phyloP scores from a whole-genome alignment of 2,113 vertebrate genomes.

The Heterocephalus glaber region DNA sequence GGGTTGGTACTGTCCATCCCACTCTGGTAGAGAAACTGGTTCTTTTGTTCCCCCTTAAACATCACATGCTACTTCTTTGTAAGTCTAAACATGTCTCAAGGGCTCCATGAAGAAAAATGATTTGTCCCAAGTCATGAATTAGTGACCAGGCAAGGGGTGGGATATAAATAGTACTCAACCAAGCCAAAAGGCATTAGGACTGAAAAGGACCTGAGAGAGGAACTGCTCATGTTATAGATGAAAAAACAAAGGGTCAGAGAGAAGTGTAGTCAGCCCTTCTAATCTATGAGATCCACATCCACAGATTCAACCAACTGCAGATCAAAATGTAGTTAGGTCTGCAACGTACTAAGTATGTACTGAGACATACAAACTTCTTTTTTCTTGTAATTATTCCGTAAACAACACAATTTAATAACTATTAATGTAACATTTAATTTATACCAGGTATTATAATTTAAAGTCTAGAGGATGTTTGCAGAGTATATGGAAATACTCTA shows the following conservation, averaged over 20 bases:
- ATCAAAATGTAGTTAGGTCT: background rate
- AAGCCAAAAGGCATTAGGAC: background rate
- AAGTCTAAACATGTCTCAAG: background rate
- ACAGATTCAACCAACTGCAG: background rate
- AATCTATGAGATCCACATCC: background rate
- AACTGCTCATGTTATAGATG: background rate
- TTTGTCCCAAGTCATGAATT: background rate
- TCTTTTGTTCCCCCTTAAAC: background rate
- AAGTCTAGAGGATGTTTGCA: background rate
- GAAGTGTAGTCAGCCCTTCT: background rate
- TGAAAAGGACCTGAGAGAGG: background rate
- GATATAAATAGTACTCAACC: background rate
- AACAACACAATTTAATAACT: background rate
- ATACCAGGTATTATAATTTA: background rate
- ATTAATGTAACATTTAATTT: background rate
- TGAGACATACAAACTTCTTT: background rate
- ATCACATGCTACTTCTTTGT: background rate
- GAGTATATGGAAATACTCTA: background rate
- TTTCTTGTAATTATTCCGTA: background rate
- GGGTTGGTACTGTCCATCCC: too few species aligned
- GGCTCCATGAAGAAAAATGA: background rate
- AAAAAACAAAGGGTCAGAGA: background rate
- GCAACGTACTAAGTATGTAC: background rate
- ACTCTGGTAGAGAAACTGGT: background rate
- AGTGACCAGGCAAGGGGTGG: background rate